Conservation (phyloP, 2,888 invertebrate genomes). For the Caenorhabditis parvicauda region DNA sequence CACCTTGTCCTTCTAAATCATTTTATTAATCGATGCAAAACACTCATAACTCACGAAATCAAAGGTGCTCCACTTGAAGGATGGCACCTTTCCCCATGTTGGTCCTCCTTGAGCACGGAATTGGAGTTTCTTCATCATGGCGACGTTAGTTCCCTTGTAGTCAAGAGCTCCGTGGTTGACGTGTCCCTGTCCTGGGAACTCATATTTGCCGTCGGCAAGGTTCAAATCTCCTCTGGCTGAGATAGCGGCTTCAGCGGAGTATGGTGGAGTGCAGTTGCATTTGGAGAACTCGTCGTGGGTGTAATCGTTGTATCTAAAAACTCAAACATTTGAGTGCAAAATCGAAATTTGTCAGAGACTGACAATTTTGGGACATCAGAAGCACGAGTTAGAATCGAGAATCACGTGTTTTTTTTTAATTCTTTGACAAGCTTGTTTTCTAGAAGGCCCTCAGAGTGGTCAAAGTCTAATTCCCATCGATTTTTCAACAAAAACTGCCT, state of each 20-base stretch:
- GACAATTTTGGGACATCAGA: too few species aligned
- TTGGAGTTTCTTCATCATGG: slow-evolving; percentile 63
- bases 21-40: slow-evolving; percentile 4
- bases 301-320: slow-evolving; percentile 73
- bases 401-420: too few species aligned
- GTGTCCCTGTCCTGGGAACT: slow-evolving; percentile 72
- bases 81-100: slow-evolving; percentile 69
- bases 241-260: slow-evolving; percentile 74
- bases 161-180: slow-evolving; percentile 74
- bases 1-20: slow-evolving; percentile 42
- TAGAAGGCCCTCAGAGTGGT: too few species aligned
- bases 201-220: slow-evolving; percentile 73
- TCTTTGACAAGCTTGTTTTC: too few species aligned
- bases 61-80: slow-evolving; percentile 77
- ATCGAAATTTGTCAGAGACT: too few species aligned
- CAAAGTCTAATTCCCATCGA: too few species aligned
- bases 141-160: slow-evolving; percentile 68
- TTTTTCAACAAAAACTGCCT: neutral
- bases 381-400: too few species aligned
- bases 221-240: slow-evolving; percentile 75
- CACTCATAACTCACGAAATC: slow-evolving; percentile 67
- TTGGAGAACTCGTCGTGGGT: slow-evolving; percentile 72
- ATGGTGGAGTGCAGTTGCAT: slow-evolving; percentile 74
- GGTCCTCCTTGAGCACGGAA: slow-evolving; percentile 70
- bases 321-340: too few species aligned